Conservation (phyloP, 1,140 invertebrate species). For the Leptopilina boulardi region DNA sequence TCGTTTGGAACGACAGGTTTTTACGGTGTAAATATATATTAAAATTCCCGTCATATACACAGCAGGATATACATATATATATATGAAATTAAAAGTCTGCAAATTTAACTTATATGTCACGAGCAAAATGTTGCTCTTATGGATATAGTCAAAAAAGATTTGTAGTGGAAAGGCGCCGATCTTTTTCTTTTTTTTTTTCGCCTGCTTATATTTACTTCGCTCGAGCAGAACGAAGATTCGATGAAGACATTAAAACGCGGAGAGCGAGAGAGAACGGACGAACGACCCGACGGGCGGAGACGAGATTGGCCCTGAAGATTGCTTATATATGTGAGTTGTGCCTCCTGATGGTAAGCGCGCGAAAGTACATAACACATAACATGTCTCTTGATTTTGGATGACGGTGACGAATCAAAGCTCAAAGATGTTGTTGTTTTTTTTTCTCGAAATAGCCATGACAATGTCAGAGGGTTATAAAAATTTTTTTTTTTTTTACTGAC, state of each 20-base stretch:
- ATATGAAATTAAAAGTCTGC: constrained; percentile 14
- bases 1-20: not conserved
- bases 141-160: constrained; percentile 6
- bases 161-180: not conserved
- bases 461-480: no score
- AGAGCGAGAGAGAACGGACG: constrained; percentile 58
- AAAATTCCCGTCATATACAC: not conserved
- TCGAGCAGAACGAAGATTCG: constrained; percentile 57
- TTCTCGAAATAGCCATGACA: constrained; percentile 1
- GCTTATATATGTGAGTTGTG: constrained; percentile 1
- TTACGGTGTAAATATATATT: not conserved
- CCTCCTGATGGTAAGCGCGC: constrained; percentile 29
- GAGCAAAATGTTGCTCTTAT: not conserved
- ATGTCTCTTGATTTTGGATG: constrained; percentile 17
- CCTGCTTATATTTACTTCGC: constrained; percentile 45
- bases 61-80: no score
- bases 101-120: not conserved
- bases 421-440: constrained; percentile 1
- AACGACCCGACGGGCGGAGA: constrained; percentile 53
- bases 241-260: constrained; percentile 71
- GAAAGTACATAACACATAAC: constrained; percentile 14
- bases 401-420: constrained; percentile 21
- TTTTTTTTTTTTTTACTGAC: no score
- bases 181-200: not conserved
- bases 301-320: constrained; percentile 58